phyloP scores from a whole-genome alignment of 2,113 vertebrate genomes.

The Cinclus mexicanus region DNA sequence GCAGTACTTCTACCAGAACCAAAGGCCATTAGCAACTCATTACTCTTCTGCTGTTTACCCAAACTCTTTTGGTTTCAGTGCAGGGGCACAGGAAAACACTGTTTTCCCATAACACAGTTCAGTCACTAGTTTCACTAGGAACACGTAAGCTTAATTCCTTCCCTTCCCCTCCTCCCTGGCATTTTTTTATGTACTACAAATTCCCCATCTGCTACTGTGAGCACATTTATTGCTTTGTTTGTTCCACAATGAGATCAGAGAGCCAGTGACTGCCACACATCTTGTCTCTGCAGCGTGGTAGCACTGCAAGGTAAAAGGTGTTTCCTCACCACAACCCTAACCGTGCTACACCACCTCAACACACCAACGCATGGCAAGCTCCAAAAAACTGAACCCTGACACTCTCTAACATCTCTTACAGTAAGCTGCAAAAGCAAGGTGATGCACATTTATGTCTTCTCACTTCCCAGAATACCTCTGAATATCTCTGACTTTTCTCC shows the following conservation, averaged over 20 bases:
- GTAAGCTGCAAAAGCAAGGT: background rate
- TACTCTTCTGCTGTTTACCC: background rate
- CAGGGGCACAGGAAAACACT: background rate
- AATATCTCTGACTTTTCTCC: background rate
- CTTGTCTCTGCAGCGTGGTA: background rate
- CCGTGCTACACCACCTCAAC: background rate
- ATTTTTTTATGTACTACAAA: background rate
- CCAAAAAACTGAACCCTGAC: background rate
- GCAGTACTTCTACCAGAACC: background rate
- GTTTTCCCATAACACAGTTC: background rate
- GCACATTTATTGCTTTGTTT: background rate
- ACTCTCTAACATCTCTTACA: background rate
- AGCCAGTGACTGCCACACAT: background rate
- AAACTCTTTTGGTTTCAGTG: background rate
- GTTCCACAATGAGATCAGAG: background rate
- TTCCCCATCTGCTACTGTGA: background rate
- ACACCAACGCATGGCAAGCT: fast-evolving
- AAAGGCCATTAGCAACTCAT: background rate
- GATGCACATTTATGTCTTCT: background rate
- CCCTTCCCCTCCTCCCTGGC: background rate
- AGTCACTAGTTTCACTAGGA: background rate
- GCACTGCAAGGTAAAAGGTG: background rate
- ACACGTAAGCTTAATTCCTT: background rate
- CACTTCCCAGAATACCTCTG: background rate
- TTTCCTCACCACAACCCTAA: background rate